phyloP scores from a whole-genome alignment of 1,140 invertebrate species.

The Batillaria attramentaria region DNA sequence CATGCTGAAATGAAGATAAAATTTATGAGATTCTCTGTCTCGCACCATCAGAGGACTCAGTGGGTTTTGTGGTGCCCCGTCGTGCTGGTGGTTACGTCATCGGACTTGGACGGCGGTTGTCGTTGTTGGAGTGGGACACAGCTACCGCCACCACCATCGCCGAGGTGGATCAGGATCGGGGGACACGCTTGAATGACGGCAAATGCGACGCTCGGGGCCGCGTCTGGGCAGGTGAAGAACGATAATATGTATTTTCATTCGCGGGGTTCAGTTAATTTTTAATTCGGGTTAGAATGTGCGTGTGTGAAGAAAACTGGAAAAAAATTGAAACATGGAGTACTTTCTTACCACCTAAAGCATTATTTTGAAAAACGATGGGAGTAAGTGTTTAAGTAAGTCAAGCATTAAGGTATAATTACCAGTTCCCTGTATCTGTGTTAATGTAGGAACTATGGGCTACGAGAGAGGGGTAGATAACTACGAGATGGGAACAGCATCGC shows the following conservation, averaged over 20 bases:
- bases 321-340: no score
- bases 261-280: no score
- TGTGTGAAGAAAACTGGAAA: no score
- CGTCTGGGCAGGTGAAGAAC: constrained; percentile 79
- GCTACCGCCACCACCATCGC: constrained; percentile 56
- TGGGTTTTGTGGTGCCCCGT: constrained; percentile 77
- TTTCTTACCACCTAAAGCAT: no score
- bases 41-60: constrained; percentile 57
- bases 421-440: background rate
- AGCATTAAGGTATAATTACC: no score
- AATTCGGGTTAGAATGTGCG: no score
- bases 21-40: no score
- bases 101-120: constrained; percentile 41
- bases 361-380: no score
- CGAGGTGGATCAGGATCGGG: constrained; percentile 64
- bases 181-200: constrained; percentile 17
- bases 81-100: constrained; percentile 55
- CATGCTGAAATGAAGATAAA: no score
- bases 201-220: constrained; percentile 74
- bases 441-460: constrained; percentile 63
- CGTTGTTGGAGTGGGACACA: constrained; percentile 51
- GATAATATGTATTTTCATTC: background rate
- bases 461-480: constrained; percentile 51
- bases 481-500: constrained; percentile 43
- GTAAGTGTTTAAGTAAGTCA: no score